These are phyloP conservation scores for Orthonychiurus folsomi DNA, from an alignment of 2,888 invertebrate genomes.

Conservation along the genomic window DNA sequence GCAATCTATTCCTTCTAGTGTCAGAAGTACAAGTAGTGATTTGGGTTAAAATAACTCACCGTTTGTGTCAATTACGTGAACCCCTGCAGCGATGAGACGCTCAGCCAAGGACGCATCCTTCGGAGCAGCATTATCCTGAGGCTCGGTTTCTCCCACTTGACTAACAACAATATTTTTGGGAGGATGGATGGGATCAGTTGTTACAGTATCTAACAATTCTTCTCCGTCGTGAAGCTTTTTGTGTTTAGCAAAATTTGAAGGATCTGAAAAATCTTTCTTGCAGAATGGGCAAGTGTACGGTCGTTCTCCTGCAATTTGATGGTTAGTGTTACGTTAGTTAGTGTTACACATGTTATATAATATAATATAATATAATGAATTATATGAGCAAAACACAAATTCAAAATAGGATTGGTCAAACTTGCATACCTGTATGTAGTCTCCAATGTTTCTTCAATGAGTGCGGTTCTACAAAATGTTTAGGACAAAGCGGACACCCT, in stretches of 20 bases:
- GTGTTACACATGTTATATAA: no score
- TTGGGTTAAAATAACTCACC: no score
- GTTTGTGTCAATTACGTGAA: not conserved
- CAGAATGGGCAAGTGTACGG: slow-evolving; percentile 56
- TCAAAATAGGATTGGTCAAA: no score
- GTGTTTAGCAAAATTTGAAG: slow-evolving; percentile 64
- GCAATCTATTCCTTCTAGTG: no score
- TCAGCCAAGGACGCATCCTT: not conserved
- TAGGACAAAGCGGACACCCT: slow-evolving; percentile 53
- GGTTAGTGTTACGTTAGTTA: no score
- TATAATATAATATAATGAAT: no score
- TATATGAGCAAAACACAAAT: no score
- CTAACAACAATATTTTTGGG: not conserved
- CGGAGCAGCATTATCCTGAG: not conserved
- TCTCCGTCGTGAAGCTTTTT: slow-evolving; percentile 47
- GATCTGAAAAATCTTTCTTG: slow-evolving; percentile 56
- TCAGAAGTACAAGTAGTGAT: no score
- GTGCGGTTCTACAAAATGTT: slow-evolving; percentile 57
- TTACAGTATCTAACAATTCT: no score
- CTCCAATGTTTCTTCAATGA: slow-evolving; percentile 57
- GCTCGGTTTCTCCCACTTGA: not conserved
- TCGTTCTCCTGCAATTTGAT: no score
- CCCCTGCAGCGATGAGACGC: not conserved
- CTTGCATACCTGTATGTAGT: slow-evolving; percentile 55
- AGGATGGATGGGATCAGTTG: no score